Evolutionary conservation across 2,113 vertebrate species (phyloP), one percentile per base, ranked within the genome.

Genomic region (Strigops habroptila): DNA sequence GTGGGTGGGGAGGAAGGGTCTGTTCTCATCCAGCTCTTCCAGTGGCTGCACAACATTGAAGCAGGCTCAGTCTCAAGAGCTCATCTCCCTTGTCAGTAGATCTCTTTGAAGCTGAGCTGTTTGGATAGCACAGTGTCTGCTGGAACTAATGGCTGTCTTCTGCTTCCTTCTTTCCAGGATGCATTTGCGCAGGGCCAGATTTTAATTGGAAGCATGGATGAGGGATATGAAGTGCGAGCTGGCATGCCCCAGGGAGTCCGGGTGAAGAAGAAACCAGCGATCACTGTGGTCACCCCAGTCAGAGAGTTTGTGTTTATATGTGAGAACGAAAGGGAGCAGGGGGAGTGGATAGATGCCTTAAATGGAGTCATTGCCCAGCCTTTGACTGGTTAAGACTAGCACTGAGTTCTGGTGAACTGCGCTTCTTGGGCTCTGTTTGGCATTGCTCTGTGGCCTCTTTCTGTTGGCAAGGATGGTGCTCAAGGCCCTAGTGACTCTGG

Each of bases 241-340:
- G 98, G 93, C 5, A 67, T 98, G 49, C 98, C 99, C 2, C 96
- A 97, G 69, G 96, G 97, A 5, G 11, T 98, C 33, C 97, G 96
- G 7, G 96, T 98, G 64, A 99, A 98, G 96, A 99, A 98, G 92
- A 99, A 98, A 74, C 98, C 86, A 3, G 98, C 98, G 0, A 70
- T 99, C 57, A 97, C 95, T 25, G 77, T 99, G 43, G 76, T 97
- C 76, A 99, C 99, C 0, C 99, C 99, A 0, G 57, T 81, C 24
- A 96, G 99, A 30, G 98, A 98, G 86, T 99, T 99, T 27, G 71
- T 99, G 79, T 98, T 99, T 92, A 97, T 98, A 96, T 99, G 99
- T 44, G 98, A 99, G 95, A 98, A 97, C 1, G 98, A 99, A 64
- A 97, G 85, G 30, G 99, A 99, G 55, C 99, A 99, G 96, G 98